A percentile compares a stretch with the other conserved stretches of the same genome.
Conservation (phyloP, 2,888 invertebrate genomes). For the Prenolepis imparis region DNA sequence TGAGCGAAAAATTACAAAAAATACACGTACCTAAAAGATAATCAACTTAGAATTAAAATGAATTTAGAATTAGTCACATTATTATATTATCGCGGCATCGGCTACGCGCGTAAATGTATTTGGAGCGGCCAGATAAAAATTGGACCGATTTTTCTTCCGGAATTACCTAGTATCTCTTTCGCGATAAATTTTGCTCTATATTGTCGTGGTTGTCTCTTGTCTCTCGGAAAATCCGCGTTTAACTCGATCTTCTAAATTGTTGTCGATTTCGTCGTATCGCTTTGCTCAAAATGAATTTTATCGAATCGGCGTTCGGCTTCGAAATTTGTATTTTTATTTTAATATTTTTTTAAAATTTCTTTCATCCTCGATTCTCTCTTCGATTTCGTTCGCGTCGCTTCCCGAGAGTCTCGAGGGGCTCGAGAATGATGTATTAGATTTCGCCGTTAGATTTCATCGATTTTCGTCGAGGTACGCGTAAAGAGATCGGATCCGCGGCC, state of each 20-base stretch:
- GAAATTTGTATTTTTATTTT: neutral
- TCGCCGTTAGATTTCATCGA: slow-evolving; percentile 5
- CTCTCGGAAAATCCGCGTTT: neutral
- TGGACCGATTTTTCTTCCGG: slow-evolving; percentile 9
- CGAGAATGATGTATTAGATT: neutral
- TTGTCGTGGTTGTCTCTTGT: neutral
- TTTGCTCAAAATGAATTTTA: slow-evolving; percentile 31
- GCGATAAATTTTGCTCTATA: neutral
- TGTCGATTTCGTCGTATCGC: slow-evolving; percentile 31
- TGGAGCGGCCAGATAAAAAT: slow-evolving; percentile 3
- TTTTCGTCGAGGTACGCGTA: slow-evolving; percentile 32
- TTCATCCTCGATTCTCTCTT: slow-evolving; percentile 16
- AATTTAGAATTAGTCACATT: slow-evolving; percentile 73
- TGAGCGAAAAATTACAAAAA: slow-evolving; percentile 6
- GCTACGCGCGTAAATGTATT: slow-evolving; percentile 74
- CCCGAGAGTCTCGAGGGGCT: neutral
- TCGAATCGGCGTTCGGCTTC: neutral
- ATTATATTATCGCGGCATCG: slow-evolving; percentile 58
- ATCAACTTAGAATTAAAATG: slow-evolving; percentile 81
- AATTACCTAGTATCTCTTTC: neutral
- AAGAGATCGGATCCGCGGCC: slow-evolving; percentile 16
- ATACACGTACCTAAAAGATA: slow-evolving; percentile 79
- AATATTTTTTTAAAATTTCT: neutral
- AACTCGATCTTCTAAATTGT: slow-evolving; percentile 7
- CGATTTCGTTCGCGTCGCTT: neutral